Evolutionary conservation across 2,888 invertebrate genomes (phyloP), one percentile per base, ranked within the genome.

Genomic region (Dasysyrphus albostriatus): DNA sequence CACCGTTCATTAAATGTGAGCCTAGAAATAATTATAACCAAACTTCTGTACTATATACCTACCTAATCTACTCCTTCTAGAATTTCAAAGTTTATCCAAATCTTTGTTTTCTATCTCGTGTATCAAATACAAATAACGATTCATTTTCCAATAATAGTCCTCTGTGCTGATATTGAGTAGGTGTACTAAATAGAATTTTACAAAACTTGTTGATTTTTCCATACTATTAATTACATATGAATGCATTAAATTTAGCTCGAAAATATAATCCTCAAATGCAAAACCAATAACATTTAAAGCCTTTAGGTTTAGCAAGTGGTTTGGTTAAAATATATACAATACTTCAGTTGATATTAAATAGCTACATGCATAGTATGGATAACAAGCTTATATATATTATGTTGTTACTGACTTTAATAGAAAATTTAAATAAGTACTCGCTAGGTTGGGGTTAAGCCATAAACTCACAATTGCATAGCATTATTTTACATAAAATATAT

Each of bases 221-320:
- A 10, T 49, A 5, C 0, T 3, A 49, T 49, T 9, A 49, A 19
- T 19, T 10, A 5, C 5, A 0, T 44, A n/a, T n/a, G 3, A 4
- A 44, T 10, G n/a, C 16, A 44, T 0, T 10, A 1, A 49, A 19
- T 19, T 19, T 10, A 10, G 16, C 5, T 49, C 5, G 3, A 49
- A 49, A 49, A 49, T 49, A 49, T 49, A 49, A 49, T 49, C 49
- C 49, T 19, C 19, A 19, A 49, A 44, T 47, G 47, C 9, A 8
- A 8, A 44, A 44, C 3, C n/a, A 44, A 44, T 16, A 47, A 47
- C 8, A 47, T 47, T 47, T 47, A 47, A 49, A 12, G 19, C 19
- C 19, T 19, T 49, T 19, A 49, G 49, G 19, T 49, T 49, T 19
- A 49, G 19, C 19, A 49, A 19, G 10, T 19, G 16, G 49, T 47